Conservation (phyloP, 1,140 invertebrate genomes). For the Drosophila takahashii region DNA sequence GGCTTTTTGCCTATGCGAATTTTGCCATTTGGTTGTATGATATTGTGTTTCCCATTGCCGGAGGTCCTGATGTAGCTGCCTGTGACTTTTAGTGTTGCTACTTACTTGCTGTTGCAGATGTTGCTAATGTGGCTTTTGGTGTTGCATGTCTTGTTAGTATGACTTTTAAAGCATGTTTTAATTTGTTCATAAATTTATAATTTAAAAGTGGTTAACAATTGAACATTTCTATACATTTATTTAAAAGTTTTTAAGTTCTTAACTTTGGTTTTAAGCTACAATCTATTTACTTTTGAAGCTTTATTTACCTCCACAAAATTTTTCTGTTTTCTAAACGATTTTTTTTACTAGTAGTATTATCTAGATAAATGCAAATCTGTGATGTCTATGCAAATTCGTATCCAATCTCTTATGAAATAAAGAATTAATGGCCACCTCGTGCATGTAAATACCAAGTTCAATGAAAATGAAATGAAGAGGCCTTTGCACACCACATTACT, state of each 20-base stretch:
- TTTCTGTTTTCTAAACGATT: no score
- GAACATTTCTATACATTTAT: background rate
- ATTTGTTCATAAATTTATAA: background rate
- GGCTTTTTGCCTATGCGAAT: slow-evolving; percentile 1
- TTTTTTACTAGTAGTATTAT: no score
- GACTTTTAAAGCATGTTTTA: background rate
- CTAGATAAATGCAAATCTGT: background rate
- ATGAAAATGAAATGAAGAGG: slow-evolving; percentile 3
- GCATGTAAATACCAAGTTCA: slow-evolving; percentile 4
- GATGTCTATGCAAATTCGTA: background rate
- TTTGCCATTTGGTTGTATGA: background rate
- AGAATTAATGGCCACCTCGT: slow-evolving; percentile 1
- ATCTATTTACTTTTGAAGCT: background rate
- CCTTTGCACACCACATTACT: slow-evolving; percentile 26
- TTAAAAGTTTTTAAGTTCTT: no score
- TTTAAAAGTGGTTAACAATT: background rate
- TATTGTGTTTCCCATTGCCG: slow-evolving; percentile 7
- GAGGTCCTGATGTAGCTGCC: background rate
- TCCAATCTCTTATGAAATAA: slow-evolving; percentile 2
- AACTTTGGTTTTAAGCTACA: no score
- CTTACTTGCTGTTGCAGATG: slow-evolving; percentile 19
- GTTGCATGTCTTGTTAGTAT: background rate
- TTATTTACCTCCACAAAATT: background rate
- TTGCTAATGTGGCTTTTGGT: background rate
- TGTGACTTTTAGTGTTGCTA: slow-evolving; percentile 12